phyloP scores from a whole-genome alignment of 2,797 vertebrate genomes.

The Philypnodon macrostomus region DNA sequence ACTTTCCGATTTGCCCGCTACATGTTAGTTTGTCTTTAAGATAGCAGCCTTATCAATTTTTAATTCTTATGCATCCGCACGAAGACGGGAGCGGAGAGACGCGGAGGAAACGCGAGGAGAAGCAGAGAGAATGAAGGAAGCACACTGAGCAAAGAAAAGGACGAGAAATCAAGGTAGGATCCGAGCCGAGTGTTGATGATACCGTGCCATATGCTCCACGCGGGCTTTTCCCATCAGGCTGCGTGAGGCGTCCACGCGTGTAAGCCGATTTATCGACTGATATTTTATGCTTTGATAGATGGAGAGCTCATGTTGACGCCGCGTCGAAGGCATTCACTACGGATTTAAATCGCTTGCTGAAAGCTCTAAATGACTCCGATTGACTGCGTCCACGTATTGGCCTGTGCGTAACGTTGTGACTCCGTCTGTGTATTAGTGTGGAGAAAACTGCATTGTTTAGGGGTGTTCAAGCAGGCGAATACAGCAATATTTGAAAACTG shows the following conservation, averaged over 20 bases:
- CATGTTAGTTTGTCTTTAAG: conserved; percentile 56
- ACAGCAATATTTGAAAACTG: conserved; percentile 15
- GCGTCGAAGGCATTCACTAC: conserved; percentile 45
- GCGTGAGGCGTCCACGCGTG: conserved; percentile 40
- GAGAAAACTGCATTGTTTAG: too few relatives aligned
- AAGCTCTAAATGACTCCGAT: conserved; percentile 31
- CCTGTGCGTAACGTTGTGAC: conserved; percentile 13
- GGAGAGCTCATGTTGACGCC: conserved; percentile 50
- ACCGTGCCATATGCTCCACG: conserved; percentile 35
- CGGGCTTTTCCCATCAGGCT: conserved; percentile 22
- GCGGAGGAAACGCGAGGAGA: conserved; percentile 57
- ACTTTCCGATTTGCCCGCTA: conserved; percentile 12
- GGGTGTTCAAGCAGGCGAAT: conserved; percentile 13
- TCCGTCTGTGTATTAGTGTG: background rate
- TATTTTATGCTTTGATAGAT: conserved; percentile 52
- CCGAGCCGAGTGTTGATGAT: conserved; percentile 36
- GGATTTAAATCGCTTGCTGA: conserved; percentile 40
- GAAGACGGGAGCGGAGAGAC: conserved; percentile 73
- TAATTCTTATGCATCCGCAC: conserved; percentile 80
- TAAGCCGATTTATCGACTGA: conserved; percentile 61
- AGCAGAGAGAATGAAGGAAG: conserved; percentile 76
- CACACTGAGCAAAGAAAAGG: conserved; percentile 68
- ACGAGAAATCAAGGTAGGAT: conserved; percentile 78
- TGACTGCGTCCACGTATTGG: conserved; percentile 23
- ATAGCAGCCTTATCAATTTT: conserved; percentile 72